Conservation (phyloP, 2,797 vertebrate species). For the Cheracebus regulus region DNA sequence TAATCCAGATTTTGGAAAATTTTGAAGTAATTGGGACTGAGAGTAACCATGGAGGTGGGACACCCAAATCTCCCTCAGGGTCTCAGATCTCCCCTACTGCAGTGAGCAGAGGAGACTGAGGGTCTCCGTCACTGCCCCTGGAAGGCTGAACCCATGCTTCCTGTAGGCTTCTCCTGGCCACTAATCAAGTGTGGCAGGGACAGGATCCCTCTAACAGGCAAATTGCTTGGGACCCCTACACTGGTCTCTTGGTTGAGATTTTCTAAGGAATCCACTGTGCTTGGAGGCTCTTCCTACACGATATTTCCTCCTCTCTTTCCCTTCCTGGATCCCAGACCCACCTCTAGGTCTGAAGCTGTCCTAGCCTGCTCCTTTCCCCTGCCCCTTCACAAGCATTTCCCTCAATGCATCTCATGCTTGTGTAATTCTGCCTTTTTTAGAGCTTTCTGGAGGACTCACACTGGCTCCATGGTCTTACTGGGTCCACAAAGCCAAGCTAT, state of each 20-base stretch:
- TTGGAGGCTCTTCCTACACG: neutral
- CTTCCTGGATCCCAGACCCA: no score
- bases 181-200: rapidly evolving
- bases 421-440: no score
- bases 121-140: rapidly evolving
- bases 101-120: no score
- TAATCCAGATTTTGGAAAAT: neutral
- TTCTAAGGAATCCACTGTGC: neutral
- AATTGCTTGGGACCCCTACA: rapidly evolving
- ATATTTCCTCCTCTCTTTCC: neutral
- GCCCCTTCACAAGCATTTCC: neutral
- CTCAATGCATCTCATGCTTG: no score
- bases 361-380: no score
- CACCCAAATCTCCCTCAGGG: no score
- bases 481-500: neutral
- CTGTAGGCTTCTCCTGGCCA: neutral
- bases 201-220: rapidly evolving
- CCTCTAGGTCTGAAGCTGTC: neutral
- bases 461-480: rapidly evolving
- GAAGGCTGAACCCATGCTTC: neutral
- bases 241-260: rapidly evolving
- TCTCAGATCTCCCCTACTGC: neutral
- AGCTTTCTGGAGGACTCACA: neutral
- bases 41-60: no score
- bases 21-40: no score